Conservation (phyloP, 2,113 vertebrate genomes). For the Perccottus glenii region DNA sequence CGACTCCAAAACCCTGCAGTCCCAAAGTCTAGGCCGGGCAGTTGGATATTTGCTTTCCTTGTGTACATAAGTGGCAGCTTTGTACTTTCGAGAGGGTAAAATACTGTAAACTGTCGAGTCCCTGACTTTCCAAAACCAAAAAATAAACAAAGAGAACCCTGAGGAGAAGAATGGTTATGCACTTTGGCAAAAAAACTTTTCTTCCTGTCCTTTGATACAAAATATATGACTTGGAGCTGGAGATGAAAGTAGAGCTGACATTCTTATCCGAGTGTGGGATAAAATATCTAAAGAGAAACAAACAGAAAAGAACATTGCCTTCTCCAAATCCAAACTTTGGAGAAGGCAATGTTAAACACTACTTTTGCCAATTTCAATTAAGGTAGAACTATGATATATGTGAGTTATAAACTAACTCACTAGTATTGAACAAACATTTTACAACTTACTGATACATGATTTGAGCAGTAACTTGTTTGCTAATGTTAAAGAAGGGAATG, state of each 20-base stretch:
- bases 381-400: too few species aligned
- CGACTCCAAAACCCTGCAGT: neutral
- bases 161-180: neutral
- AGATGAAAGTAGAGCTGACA: neutral
- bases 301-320: neutral
- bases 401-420: too few species aligned
- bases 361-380: too few species aligned
- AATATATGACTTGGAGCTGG: neutral
- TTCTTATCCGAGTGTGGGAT: neutral
- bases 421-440: too few species aligned
- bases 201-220: neutral
- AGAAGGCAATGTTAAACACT: too few species aligned
- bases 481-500: too few species aligned
- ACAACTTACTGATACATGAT: too few species aligned
- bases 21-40: neutral
- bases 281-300: constrained; percentile 1
- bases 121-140: neutral
- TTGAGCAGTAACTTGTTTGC: too few species aligned
- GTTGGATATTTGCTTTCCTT: neutral
- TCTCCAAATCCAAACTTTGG: neutral
- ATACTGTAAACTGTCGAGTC: neutral
- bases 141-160: neutral
- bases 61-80: neutral
- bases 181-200: neutral
- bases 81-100: constrained; percentile 3